These are phyloP conservation scores for Acrobasis consociella DNA, from an alignment of 2,888 invertebrate genomes.

Conservation along the genomic window DNA sequence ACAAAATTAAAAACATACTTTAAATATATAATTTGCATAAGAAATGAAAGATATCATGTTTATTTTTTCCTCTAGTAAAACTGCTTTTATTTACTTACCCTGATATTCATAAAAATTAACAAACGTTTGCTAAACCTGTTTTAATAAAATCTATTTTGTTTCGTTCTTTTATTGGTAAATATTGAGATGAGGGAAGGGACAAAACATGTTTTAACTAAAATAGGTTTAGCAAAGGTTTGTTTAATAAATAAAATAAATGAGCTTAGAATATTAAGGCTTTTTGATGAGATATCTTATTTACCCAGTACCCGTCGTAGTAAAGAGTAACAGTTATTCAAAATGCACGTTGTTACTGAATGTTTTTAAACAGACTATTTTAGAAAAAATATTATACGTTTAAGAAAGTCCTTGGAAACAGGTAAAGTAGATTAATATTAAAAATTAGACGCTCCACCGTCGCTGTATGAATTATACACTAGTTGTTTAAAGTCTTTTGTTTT, in stretches of 20 bases:
- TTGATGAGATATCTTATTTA: conserved; percentile 1
- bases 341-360: conserved; percentile 10
- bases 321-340: conserved; percentile 3
- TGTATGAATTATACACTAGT: conserved; percentile 46
- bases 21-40: not conserved
- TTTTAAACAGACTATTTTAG: conserved; percentile 10
- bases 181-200: too few species aligned
- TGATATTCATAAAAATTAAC: too few species aligned
- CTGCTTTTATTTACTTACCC: too few species aligned
- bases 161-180: too few species aligned
- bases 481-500: conserved; percentile 49
- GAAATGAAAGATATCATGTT: too few species aligned
- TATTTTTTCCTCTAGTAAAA: too few species aligned
- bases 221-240: too few species aligned
- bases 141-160: too few species aligned
- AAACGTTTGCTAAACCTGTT: too few species aligned
- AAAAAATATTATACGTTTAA: conserved; percentile 37
- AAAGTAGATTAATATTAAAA: conserved; percentile 51
- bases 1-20: too few species aligned
- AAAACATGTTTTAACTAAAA: too few species aligned
- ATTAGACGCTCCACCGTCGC: conserved; percentile 46
- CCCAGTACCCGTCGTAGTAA: conserved; percentile 12
- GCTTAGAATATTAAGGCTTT: conserved; percentile 17
- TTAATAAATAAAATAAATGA: conserved; percentile 5
- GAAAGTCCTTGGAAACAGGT: conserved; percentile 64